These are phyloP conservation scores for Ennomos fuscantarius DNA, from an alignment of 2,888 invertebrate species.

Conservation along the genomic window DNA sequence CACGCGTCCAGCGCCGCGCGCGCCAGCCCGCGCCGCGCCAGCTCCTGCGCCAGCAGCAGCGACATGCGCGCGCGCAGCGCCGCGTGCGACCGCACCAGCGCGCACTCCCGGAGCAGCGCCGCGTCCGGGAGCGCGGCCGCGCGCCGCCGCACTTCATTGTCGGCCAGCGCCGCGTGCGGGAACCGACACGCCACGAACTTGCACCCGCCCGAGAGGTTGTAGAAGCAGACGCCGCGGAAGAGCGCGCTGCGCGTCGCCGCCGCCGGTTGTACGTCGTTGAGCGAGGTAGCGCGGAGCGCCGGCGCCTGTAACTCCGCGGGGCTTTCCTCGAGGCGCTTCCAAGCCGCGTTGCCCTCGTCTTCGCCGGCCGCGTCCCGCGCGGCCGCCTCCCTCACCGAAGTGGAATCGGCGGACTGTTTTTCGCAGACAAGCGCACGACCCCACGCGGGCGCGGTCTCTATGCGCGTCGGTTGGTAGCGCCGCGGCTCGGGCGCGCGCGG, in stretches of 20 bases:
- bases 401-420: conserved; percentile 20
- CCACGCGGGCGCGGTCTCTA: conserved; percentile 23
- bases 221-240: conserved; percentile 61
- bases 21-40: conserved; percentile 50
- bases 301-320: no score
- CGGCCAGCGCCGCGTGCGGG: conserved; percentile 45
- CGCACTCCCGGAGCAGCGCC: conserved; percentile 61
- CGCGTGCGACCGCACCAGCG: conserved; percentile 21
- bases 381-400: conserved; percentile 8
- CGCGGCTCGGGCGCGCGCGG: conserved; percentile 33
- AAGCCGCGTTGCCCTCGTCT: background rate
- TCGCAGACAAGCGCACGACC: conserved; percentile 7
- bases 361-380: background rate
- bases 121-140: conserved; percentile 44
- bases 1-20: conserved; percentile 47
- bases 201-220: conserved; percentile 55
- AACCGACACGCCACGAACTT: conserved; percentile 52
- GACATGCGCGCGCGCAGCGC: background rate
- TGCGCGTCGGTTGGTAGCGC: conserved; percentile 56
- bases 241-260: conserved; percentile 38
- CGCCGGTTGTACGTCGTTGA: background rate
- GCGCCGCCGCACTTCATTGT: conserved; percentile 33
- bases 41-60: background rate
- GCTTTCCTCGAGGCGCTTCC: background rate
- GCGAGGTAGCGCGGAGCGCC: background rate